Evolutionary conservation across 1,140 invertebrate species (phyloP).

Genomic region (Dendroctonus ponderosae): DNA sequence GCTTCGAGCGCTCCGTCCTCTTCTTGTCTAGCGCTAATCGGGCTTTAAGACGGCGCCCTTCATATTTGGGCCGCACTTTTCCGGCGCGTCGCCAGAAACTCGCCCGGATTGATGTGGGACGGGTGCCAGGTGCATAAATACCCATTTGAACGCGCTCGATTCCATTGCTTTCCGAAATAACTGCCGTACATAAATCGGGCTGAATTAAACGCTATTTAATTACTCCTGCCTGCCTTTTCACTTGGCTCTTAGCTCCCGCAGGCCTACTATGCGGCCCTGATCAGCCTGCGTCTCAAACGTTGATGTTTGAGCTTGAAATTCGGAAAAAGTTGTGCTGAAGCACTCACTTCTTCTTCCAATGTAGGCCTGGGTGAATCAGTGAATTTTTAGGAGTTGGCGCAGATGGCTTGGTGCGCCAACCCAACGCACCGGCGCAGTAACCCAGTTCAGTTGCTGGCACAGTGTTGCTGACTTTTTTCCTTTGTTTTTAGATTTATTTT

Average conservation of each 20-base stretch:
- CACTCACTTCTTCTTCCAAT: no score
- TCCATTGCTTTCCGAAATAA: conserved; percentile 37
- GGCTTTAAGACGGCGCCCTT: conserved; percentile 6
- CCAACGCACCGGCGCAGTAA: no score
- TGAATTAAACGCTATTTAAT: conserved; percentile 34
- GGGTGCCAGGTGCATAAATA: conserved; percentile 43
- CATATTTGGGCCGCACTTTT: not conserved
- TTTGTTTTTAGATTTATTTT: no score
- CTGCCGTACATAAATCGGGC: conserved; percentile 46
- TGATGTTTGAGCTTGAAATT: no score
- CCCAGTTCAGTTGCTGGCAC: no score
- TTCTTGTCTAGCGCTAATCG: conserved; percentile 22
- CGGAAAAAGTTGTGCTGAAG: no score
- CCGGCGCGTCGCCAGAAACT: not conserved
- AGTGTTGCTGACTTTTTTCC: no score
- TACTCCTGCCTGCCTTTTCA: conserved; percentile 7
- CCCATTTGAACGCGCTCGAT: conserved; percentile 28
- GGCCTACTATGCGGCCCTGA: conserved; percentile 3
- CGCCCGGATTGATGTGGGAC: no score
- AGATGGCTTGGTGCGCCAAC: no score
- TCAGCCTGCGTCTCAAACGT: no score
- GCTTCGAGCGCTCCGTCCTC: conserved; percentile 4
- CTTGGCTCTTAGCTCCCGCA: not conserved
- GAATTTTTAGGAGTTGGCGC: no score
- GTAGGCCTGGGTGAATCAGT: no score